Percentiles rank a stretch among this genome's conserved stretches.
These are phyloP conservation scores for Macrotrachela quadricornifera DNA, from an alignment of 1,140 invertebrate species.

Conservation along the genomic window DNA sequence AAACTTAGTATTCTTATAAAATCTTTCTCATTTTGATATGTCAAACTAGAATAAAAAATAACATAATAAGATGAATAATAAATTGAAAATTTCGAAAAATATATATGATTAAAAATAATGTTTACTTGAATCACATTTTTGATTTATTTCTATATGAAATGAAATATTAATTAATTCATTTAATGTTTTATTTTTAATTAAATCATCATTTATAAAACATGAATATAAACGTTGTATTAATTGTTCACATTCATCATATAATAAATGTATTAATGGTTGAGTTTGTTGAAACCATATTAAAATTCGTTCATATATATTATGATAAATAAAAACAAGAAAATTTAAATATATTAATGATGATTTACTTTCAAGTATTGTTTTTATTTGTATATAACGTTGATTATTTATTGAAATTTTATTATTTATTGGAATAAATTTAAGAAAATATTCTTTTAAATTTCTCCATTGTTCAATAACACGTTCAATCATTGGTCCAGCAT, in stretches of 20 bases:
- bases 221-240: constrained; percentile 8
- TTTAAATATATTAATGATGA: constrained; percentile 1
- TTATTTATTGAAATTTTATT: constrained; percentile 7
- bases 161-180: background rate
- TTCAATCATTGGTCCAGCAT: constrained; percentile 11
- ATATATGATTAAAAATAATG: too few relatives aligned
- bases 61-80: too few relatives aligned
- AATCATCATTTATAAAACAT: constrained; percentile 3
- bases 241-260: constrained; percentile 8
- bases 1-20: too few relatives aligned
- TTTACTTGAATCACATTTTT: constrained; percentile 2
- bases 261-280: constrained; percentile 11
- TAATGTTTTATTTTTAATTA: constrained; percentile 9
- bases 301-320: constrained; percentile 11
- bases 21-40: too few relatives aligned
- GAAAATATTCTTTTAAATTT: constrained; percentile 11
- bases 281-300: constrained; percentile 10
- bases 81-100: too few relatives aligned
- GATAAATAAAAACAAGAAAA: constrained; percentile 11
- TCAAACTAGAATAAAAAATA: too few relatives aligned
- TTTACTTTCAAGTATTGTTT: constrained; percentile 1
- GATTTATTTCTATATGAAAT: background rate
- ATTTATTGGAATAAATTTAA: constrained; percentile 8
- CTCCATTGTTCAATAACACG: constrained; percentile 13
- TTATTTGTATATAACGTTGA: constrained; percentile 10